These are phyloP conservation scores for Centropus bengalensis DNA, from an alignment of 2,113 vertebrate species.

Conservation along the genomic window DNA sequence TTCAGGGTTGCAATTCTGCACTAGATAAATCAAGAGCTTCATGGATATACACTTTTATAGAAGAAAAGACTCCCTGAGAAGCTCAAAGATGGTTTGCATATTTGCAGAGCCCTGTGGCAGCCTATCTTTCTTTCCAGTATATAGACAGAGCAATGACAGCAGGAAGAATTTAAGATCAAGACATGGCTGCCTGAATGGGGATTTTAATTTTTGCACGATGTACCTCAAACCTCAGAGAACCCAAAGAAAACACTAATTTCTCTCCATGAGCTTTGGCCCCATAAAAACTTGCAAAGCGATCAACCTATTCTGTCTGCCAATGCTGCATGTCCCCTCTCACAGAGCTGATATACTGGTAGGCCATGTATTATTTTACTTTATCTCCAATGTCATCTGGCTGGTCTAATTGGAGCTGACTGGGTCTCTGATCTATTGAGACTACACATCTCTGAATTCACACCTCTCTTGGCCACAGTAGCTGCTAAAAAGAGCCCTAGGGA, in stretches of 20 bases:
- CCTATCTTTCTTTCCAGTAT: not conserved
- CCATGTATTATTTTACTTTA: not conserved
- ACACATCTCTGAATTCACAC: slow-evolving; percentile 36
- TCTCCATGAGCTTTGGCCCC: not conserved
- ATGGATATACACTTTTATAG: not conserved
- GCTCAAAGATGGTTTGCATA: not conserved
- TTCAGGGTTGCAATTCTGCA: not conserved
- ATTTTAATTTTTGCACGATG: not conserved
- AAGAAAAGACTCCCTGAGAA: not conserved
- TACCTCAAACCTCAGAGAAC: not conserved
- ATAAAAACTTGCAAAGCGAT: not conserved
- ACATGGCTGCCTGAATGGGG: not conserved
- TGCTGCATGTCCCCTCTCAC: not conserved
- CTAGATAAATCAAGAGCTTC: not conserved
- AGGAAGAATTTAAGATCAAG: not conserved
- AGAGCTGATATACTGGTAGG: not conserved
- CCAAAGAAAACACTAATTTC: not conserved
- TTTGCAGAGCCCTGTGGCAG: not conserved
- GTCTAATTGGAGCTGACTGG: slow-evolving; percentile 26
- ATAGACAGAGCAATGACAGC: not conserved
- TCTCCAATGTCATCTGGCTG: slow-evolving; percentile 28
- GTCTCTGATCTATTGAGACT: slow-evolving; percentile 27
- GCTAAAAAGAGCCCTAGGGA: slow-evolving; percentile 18
- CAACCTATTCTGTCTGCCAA: not conserved
- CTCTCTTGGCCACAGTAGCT: slow-evolving; percentile 33